Evolutionary conservation across 1,140 invertebrate genomes (phyloP).

Genomic region (Euborellia annulipes): DNA sequence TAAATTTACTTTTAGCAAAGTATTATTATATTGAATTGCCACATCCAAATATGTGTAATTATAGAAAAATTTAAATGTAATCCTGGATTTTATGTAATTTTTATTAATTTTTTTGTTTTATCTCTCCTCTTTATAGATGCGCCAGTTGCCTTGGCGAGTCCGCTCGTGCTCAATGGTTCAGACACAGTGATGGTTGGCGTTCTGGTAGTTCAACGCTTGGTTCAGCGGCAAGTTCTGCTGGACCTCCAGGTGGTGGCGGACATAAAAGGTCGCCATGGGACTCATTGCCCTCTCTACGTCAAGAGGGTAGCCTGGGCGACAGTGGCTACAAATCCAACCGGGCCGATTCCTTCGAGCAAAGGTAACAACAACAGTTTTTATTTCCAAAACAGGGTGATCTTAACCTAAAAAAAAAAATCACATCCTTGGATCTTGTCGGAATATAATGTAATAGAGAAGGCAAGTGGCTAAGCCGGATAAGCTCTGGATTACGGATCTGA

Average conservation of each 20-base stretch:
- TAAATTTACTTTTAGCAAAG: too few species aligned
- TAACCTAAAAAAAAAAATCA: too few species aligned
- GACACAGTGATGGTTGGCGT: conserved; percentile 73
- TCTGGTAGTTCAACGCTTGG: conserved; percentile 55
- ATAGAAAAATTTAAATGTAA: background rate
- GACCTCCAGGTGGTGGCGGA: conserved; percentile 26
- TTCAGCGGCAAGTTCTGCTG: conserved; percentile 31
- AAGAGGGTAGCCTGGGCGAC: conserved; percentile 66
- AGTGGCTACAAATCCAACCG: conserved; percentile 71
- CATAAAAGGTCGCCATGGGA: conserved; percentile 68
- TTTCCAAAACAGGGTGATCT: too few species aligned
- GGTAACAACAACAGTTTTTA: conserved; percentile 40
- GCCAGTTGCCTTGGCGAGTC: conserved; percentile 71
- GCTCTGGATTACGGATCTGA: too few species aligned
- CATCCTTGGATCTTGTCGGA: conserved; percentile 6
- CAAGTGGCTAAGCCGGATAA: too few species aligned
- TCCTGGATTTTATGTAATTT: too few species aligned
- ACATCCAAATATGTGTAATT: too few species aligned
- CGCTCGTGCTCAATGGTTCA: conserved; percentile 68
- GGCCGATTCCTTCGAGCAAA: conserved; percentile 69
- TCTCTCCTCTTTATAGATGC: too few species aligned
- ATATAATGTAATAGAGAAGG: background rate
- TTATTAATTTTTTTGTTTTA: too few species aligned
- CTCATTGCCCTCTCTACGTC: conserved; percentile 60
- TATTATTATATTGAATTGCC: too few species aligned